A percentile compares a stretch with the other conserved stretches of the same genome.
Evolutionary conservation across 1,140 invertebrate genomes (phyloP).

Genomic region (Trachymyrmex septentrionalis): DNA sequence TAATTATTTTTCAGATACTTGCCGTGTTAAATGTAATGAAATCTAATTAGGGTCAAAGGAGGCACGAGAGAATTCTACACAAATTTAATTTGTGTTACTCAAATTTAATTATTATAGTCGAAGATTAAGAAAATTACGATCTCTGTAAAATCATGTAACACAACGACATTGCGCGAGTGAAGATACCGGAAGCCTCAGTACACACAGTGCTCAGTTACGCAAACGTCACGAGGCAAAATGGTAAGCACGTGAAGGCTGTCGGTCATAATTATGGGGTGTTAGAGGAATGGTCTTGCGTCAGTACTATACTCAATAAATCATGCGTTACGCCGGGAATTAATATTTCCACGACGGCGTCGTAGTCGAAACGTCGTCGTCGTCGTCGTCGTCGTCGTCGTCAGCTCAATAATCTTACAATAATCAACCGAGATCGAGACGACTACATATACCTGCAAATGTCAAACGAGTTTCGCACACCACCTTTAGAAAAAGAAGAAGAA

Average conservation of each 20-base stretch:
- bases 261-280: constrained; percentile 32
- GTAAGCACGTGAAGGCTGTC: constrained; percentile 31
- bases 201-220: constrained; percentile 25
- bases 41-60: neutral
- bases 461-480: constrained; percentile 69
- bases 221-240: constrained; percentile 46
- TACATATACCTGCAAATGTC: constrained; percentile 72
- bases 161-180: constrained; percentile 24
- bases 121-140: constrained; percentile 11
- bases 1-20: neutral
- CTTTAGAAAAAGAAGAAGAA: constrained; percentile 55
- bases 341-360: constrained; percentile 18
- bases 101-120: constrained; percentile 4
- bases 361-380: constrained; percentile 20
- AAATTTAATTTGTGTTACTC: constrained; percentile 2
- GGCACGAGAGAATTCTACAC: too few species aligned
- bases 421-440: constrained; percentile 51
- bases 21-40: neutral
- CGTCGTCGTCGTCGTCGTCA: neutral
- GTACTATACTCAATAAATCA: constrained; percentile 47
- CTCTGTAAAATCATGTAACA: neutral
- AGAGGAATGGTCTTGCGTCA: constrained; percentile 44
- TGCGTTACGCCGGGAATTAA: constrained; percentile 49
- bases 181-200: constrained; percentile 28
- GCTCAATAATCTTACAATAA: constrained; percentile 24